These are phyloP conservation scores for Nudaria mundana DNA, from an alignment of 2,888 invertebrate genomes.

Conservation along the genomic window DNA sequence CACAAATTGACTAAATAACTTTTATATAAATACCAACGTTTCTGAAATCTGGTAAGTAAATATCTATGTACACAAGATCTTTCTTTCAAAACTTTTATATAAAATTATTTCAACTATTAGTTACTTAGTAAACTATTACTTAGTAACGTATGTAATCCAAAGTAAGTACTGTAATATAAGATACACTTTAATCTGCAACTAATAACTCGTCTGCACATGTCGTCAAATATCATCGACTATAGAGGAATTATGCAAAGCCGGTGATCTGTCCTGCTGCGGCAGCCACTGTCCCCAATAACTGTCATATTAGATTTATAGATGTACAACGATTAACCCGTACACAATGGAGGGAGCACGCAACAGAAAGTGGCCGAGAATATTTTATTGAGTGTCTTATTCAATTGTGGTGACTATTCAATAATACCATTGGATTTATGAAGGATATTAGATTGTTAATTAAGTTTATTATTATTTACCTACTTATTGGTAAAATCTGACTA, in stretches of 20 bases:
- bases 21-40: too few species aligned
- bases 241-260: slow-evolving; percentile 52
- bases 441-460: neutral
- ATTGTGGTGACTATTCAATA: neutral
- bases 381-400: neutral
- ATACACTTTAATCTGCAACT: slow-evolving; percentile 22
- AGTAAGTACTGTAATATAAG: too few species aligned
- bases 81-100: too few species aligned
- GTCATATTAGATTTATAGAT: slow-evolving; percentile 51
- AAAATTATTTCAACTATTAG: too few species aligned
- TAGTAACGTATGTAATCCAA: too few species aligned
- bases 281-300: slow-evolving; percentile 37
- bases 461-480: too few species aligned
- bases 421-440: neutral
- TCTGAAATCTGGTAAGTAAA: too few species aligned
- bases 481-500: too few species aligned
- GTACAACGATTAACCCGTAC: slow-evolving; percentile 24
- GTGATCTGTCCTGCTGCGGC: slow-evolving; percentile 33
- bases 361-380: slow-evolving; percentile 4
- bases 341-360: slow-evolving; percentile 1
- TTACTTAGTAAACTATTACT: too few species aligned
- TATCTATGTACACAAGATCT: too few species aligned
- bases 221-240: slow-evolving; percentile 25
- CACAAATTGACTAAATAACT: too few species aligned
- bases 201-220: slow-evolving; percentile 25